phyloP scores from a whole-genome alignment of 2,888 invertebrate species.

The Epirrhoe alternata region DNA sequence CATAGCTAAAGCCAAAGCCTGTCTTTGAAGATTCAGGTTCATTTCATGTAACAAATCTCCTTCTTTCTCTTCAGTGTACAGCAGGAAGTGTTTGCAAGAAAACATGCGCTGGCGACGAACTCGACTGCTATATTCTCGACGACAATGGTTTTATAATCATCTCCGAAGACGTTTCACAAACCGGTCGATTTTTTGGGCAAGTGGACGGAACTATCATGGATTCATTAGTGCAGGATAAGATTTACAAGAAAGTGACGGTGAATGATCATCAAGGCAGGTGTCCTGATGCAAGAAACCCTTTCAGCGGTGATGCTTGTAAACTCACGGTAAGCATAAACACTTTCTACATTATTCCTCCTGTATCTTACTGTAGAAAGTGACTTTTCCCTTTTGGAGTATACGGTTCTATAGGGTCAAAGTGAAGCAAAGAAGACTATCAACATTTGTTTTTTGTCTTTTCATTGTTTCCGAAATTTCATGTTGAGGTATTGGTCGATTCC shows the following conservation, averaged over 20 bases:
- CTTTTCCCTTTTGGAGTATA: too few relatives aligned
- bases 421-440: too few relatives aligned
- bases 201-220: slow-evolving; percentile 98
- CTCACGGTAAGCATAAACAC: slow-evolving; percentile 55
- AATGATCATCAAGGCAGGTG: slow-evolving; percentile 96
- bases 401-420: background rate
- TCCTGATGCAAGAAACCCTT: slow-evolving; percentile 88
- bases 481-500: too few relatives aligned
- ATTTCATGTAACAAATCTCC: background rate
- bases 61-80: slow-evolving; percentile 85
- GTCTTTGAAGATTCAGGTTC: background rate
- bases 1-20: background rate
- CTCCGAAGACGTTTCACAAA: slow-evolving; percentile 93
- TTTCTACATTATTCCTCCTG: too few relatives aligned
- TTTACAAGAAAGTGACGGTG: slow-evolving; percentile 94
- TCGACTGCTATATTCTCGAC: slow-evolving; percentile 97
- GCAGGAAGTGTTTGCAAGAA: slow-evolving; percentile 89
- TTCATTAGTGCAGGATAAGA: slow-evolving; percentile 94
- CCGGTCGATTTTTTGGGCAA: slow-evolving; percentile 97
- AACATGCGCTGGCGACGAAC: slow-evolving; percentile 93
- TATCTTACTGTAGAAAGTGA: too few relatives aligned
- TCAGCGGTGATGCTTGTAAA: slow-evolving; percentile 80
- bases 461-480: too few relatives aligned
- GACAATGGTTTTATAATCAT: slow-evolving; percentile 97
- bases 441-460: background rate